A percentile compares a stretch with the other conserved stretches of the same genome.
Conservation (phyloP, 2,113 vertebrate genomes). For the Entomyzon cyanotis region DNA sequence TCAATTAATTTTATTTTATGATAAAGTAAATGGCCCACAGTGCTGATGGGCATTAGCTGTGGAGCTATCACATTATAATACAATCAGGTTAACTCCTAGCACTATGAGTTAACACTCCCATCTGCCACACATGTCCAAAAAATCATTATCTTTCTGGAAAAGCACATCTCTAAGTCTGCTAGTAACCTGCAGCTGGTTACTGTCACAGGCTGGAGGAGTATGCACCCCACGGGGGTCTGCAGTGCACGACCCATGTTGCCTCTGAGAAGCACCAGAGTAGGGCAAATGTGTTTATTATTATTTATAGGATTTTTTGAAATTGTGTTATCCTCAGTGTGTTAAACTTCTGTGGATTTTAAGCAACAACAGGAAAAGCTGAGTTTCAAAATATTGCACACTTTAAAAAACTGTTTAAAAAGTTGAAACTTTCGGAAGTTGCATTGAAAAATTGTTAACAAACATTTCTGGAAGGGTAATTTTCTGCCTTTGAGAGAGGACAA, state of each 20-base stretch:
- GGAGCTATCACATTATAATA: slow-evolving; percentile 33
- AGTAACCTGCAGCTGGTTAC: neutral
- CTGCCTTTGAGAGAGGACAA: neutral
- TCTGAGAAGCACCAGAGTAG: neutral
- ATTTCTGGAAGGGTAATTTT: neutral
- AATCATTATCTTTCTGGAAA: neutral
- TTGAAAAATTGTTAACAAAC: neutral
- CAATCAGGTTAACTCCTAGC: slow-evolving; percentile 69
- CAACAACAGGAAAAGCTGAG: neutral
- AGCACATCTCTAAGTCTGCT: neutral
- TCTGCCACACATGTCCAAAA: slow-evolving; percentile 13
- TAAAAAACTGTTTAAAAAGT: neutral
- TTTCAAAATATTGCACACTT: neutral
- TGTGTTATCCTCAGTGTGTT: neutral
- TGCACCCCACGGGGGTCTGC: rapidly evolving
- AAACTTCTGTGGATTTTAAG: neutral
- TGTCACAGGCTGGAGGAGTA: neutral
- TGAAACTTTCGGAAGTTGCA: neutral
- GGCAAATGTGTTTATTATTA: neutral
- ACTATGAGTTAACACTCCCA: slow-evolving; percentile 62
- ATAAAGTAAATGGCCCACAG: slow-evolving; percentile 76
- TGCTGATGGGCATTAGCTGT: slow-evolving; percentile 48
- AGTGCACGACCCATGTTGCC: neutral
- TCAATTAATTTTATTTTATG: slow-evolving; percentile 75
- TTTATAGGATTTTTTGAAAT: neutral